These are phyloP conservation scores for Melanophora roralis DNA, from an alignment of 2,888 invertebrate species.

Conservation along the genomic window DNA sequence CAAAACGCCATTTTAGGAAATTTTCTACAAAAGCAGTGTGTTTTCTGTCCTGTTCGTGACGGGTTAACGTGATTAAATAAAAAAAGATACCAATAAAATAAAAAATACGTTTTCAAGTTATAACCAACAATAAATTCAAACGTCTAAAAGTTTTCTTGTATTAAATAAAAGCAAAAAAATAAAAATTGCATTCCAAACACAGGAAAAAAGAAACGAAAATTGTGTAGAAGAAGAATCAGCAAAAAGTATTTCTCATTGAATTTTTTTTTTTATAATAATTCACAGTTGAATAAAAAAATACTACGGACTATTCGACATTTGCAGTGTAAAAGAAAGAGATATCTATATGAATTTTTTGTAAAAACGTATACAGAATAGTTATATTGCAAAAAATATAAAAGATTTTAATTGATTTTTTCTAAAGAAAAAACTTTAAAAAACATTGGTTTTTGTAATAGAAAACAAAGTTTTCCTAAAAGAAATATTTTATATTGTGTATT, in stretches of 20 bases:
- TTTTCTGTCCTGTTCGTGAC: constrained; percentile 62
- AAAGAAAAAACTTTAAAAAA: constrained; percentile 13
- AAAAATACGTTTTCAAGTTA: constrained; percentile 40
- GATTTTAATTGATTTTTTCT: background rate
- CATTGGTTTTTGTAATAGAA: constrained; percentile 8
- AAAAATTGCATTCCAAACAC: constrained; percentile 54
- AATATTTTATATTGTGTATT: constrained; percentile 25
- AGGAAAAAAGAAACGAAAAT: constrained; percentile 20
- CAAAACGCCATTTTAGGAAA: constrained; percentile 57
- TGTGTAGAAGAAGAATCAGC: constrained; percentile 50
- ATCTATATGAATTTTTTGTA: constrained; percentile 8
- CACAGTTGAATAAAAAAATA: background rate
- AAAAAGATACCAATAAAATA: constrained; percentile 37
- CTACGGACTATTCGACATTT: background rate
- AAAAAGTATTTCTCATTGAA: constrained; percentile 55
- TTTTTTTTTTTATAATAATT: constrained; percentile 17
- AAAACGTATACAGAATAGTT: constrained; percentile 41
- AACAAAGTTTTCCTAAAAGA: background rate
- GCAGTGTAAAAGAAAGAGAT: constrained; percentile 42
- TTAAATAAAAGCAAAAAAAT: constrained; percentile 24
- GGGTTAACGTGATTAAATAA: constrained; percentile 56
- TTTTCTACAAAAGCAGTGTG: constrained; percentile 53
- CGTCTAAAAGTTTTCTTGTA: constrained; percentile 5
- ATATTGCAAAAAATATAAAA: constrained; percentile 50
- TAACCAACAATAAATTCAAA: constrained; percentile 14